These are phyloP conservation scores for Pelecanus crispus DNA, from an alignment of 2,113 vertebrate species.

Conservation along the genomic window DNA sequence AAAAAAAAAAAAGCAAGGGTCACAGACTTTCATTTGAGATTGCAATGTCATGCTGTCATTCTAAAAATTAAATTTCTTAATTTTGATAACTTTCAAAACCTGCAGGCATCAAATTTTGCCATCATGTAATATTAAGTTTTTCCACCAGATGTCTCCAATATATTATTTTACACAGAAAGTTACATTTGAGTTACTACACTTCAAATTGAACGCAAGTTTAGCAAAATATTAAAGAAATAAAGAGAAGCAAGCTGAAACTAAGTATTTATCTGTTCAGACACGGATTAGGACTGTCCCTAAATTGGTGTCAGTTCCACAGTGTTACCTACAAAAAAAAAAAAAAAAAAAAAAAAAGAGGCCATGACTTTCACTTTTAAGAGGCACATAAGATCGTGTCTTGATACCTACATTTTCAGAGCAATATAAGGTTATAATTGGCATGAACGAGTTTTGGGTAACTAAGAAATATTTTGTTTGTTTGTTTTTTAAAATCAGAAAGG, in stretches of 20 bases:
- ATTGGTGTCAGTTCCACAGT: neutral
- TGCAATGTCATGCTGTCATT: too few relatives aligned
- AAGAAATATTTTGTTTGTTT: neutral
- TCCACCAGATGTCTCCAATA: conserved; percentile 75
- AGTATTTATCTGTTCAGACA: neutral
- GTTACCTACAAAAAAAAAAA: neutral
- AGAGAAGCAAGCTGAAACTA: neutral
- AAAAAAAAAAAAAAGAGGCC: neutral
- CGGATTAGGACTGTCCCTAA: neutral
- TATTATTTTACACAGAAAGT: conserved; percentile 31
- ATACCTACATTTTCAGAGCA: neutral
- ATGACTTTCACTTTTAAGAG: neutral
- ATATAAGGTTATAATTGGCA: neutral
- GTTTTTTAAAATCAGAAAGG: neutral
- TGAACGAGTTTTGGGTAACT: neutral
- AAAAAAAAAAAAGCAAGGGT: neutral
- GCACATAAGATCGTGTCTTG: neutral
- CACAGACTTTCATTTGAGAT: neutral
- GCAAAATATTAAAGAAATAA: neutral
- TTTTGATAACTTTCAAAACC: neutral
- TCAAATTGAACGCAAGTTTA: neutral
- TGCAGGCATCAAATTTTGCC: neutral
- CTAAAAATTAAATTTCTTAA: neutral
- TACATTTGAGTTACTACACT: neutral
- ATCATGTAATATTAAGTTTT: conserved; percentile 29